phyloP scores from a whole-genome alignment of 2,888 invertebrate genomes.

The Agapostemon virescens region DNA sequence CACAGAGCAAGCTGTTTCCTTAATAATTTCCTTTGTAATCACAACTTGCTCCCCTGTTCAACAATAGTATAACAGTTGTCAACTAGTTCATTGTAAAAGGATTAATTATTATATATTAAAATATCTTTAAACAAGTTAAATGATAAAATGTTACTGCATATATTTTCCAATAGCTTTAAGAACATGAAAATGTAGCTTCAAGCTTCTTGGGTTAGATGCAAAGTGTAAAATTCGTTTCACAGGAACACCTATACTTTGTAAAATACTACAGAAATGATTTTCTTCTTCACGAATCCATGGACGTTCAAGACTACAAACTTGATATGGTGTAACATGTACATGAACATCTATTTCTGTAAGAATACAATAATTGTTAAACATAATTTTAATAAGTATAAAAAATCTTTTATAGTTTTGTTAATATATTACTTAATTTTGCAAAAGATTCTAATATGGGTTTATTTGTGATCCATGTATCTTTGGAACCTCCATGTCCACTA shows the following conservation, averaged over 20 bases:
- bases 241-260: constrained; percentile 86
- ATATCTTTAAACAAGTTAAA: background rate
- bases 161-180: constrained; percentile 82
- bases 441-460: constrained; percentile 87
- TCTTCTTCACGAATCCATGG: constrained; percentile 94
- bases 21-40: background rate
- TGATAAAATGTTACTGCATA: constrained; percentile 62
- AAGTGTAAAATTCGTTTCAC: constrained; percentile 86
- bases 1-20: background rate
- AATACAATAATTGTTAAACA: background rate
- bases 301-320: constrained; percentile 89
- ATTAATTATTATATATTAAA: constrained; percentile 1
- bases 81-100: background rate
- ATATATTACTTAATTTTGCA: constrained; percentile 85
- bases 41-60: background rate
- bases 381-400: background rate
- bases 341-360: constrained; percentile 86
- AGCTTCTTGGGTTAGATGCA: constrained; percentile 81
- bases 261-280: constrained; percentile 86
- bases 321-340: constrained; percentile 95
- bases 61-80: background rate
- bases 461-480: constrained; percentile 93
- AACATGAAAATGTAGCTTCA: constrained; percentile 90
- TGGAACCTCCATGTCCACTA: constrained; percentile 93
- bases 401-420: constrained; percentile 6